Evolutionary conservation across 2,888 invertebrate species (phyloP).

Genomic region (Pediacus dermestoides): DNA sequence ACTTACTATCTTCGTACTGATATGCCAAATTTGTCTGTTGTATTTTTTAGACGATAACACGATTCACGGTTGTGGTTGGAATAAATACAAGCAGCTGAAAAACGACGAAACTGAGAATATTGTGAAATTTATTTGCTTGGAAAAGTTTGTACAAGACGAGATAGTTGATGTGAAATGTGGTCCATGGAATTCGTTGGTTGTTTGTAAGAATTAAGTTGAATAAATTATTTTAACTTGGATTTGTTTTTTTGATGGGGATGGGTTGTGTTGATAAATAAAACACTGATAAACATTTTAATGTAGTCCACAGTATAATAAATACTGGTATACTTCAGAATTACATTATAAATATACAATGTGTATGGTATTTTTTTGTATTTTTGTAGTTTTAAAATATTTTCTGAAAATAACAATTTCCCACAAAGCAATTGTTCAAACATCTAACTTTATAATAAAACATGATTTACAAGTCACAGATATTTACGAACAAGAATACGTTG

Average conservation of each 20-base stretch:
- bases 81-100: conserved; percentile 78
- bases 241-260: conserved; percentile 3
- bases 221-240: conserved; percentile 6
- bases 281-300: conserved; percentile 43
- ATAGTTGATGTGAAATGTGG: conserved; percentile 47
- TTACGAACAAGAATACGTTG: conserved; percentile 49
- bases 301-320: conserved; percentile 56
- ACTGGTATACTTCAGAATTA: conserved; percentile 56
- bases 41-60: conserved; percentile 56
- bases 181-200: conserved; percentile 50
- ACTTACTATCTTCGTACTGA: too few relatives aligned
- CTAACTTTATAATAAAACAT: conserved; percentile 50
- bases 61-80: conserved; percentile 76
- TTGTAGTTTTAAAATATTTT: conserved; percentile 54
- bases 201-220: conserved; percentile 26
- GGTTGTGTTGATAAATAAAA: conserved; percentile 36
- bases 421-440: conserved; percentile 54
- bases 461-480: conserved; percentile 50
- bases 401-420: conserved; percentile 57
- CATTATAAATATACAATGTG: conserved; percentile 57
- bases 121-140: conserved; percentile 35
- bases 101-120: conserved; percentile 42
- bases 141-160: conserved; percentile 31
- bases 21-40: too few relatives aligned
- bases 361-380: conserved; percentile 51